Percentiles rank a stretch among this genome's conserved stretches.
These are phyloP conservation scores for Drosophila rufa DNA, from an alignment of 1,140 invertebrate genomes.

Conservation along the genomic window DNA sequence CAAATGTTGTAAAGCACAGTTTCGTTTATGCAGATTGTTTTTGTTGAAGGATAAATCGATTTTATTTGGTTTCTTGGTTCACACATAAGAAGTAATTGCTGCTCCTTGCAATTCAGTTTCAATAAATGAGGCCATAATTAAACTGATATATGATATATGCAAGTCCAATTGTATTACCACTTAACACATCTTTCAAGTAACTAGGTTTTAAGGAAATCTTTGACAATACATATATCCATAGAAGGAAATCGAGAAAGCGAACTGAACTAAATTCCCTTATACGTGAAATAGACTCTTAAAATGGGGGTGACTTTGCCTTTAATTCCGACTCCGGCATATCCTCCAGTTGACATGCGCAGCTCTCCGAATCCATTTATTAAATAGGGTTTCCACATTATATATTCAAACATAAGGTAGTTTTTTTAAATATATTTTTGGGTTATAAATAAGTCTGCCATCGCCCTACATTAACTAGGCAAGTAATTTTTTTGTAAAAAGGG, in stretches of 20 bases:
- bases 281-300: constrained; percentile 35
- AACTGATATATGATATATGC: neutral
- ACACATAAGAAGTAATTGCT: constrained; percentile 31
- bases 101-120: neutral
- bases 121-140: constrained; percentile 8
- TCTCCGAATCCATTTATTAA: neutral
- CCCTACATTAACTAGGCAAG: neutral
- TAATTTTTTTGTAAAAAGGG: neutral
- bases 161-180: neutral
- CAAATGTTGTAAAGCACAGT: constrained; percentile 1
- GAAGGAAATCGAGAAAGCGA: constrained; percentile 65
- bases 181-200: constrained; percentile 28
- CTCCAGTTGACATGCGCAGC: constrained; percentile 39
- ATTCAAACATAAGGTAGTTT: neutral
- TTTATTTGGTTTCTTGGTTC: constrained; percentile 67
- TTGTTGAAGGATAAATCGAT: constrained; percentile 78
- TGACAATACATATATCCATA: constrained; percentile 38
- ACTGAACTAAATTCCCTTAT: constrained; percentile 81
- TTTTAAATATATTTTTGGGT: neutral
- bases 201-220: constrained; percentile 26
- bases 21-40: constrained; percentile 70
- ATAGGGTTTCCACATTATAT: neutral
- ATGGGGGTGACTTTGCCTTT: constrained; percentile 42
- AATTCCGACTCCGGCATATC: constrained; percentile 30
- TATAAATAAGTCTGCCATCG: neutral